These are phyloP conservation scores for Scylla paramamosain DNA, from an alignment of 1,140 invertebrate species.

Conservation along the genomic window DNA sequence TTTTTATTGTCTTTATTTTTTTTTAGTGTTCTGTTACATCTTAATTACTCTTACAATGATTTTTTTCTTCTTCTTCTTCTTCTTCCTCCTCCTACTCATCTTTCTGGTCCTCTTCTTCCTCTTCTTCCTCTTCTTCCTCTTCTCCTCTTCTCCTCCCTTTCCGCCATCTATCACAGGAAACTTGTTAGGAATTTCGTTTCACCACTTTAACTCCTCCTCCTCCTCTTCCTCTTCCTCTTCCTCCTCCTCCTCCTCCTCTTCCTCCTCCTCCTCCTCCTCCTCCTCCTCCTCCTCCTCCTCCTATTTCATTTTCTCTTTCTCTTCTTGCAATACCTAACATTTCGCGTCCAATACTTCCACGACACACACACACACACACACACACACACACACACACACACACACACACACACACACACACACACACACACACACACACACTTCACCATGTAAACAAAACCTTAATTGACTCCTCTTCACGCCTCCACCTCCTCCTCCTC, in stretches of 20 bases:
- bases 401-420: constrained; percentile 20
- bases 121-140: background rate
- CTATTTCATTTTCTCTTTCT: background rate
- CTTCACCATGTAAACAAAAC: constrained; percentile 23
- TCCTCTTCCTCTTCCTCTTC: background rate
- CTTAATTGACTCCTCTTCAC: constrained; percentile 22
- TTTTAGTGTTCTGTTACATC: background rate
- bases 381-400: constrained; percentile 18
- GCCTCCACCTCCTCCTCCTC: background rate
- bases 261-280: background rate
- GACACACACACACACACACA: constrained; percentile 4
- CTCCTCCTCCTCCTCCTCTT: background rate
- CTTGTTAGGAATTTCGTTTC: constrained; percentile 14
- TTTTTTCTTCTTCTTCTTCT: background rate
- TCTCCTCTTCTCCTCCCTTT: background rate
- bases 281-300: too few species aligned
- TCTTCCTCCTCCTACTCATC: background rate
- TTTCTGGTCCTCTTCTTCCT: background rate
- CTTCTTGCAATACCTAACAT: background rate
- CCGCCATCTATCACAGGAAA: background rate
- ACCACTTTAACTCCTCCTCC: background rate
- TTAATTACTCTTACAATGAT: background rate
- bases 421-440: constrained; percentile 11
- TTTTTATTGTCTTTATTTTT: background rate
- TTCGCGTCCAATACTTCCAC: background rate